Evolutionary conservation across 2,113 vertebrate genomes (phyloP), one percentile per base, ranked within the genome.

Genomic region (Podilymbus podiceps): DNA sequence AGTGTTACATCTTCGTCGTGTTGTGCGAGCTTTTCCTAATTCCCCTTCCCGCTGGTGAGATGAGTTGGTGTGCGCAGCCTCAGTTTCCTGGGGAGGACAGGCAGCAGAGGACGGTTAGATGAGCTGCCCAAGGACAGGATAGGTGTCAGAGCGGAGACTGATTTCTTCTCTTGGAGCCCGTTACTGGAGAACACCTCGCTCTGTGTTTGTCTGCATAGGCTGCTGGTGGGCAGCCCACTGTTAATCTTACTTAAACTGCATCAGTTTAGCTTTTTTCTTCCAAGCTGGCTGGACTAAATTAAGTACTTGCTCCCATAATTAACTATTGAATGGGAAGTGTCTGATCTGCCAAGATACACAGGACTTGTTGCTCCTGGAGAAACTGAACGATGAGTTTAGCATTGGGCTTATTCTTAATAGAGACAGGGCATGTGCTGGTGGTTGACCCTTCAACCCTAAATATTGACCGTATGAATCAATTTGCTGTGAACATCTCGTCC

Each of bases 1-100:
- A 71, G 33, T 8, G 0, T 6, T 12, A 1, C 3, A 1, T 23
- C 30, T 50, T 33, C 6, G 5, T 8, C 2, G 6, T 5, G 15
- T 44, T n/a, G 16, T 50, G 28, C 8, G 3, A 50, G 55, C 20
- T 38, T 50, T 38, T 63, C 42, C 50, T 11, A 5, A 1, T 42
- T 17, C 7, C 58, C 24, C 1, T 13, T 71, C 6, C 66, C 1
- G 2, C 33, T 19, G 47, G 24, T 1, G 19, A 12, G 56, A 1
- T 4, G 56, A 11, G 35, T 5, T 18, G 38, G 30, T 30, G 11
- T 31, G 30, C 15, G 7, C 27, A 31, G 31, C 44, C n/a, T 22
- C 1, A 3, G 8, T 21, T 38, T 49, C 40, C 38, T 9, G 9
- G 33, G 22, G 18, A 42, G 40, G 16, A 8, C 3, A 9, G 46